Evolutionary conservation across 2,888 invertebrate species (phyloP).

Genomic region (Drosophila mulleri): DNA sequence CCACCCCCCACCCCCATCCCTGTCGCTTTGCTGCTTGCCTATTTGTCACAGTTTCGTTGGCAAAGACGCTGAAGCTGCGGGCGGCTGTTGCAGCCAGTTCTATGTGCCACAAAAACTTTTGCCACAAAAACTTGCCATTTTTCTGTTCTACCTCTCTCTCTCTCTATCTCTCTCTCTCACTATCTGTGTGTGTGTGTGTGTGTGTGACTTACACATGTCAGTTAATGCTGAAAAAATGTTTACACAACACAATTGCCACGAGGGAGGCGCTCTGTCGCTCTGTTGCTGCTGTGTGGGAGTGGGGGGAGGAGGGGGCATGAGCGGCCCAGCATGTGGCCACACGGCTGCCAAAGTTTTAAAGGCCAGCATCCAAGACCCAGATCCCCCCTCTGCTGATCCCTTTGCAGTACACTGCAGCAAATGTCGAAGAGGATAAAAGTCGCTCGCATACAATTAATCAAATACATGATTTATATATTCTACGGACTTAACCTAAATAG

Average conservation of each 20-base stretch:
- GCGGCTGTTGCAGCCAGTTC: conserved; percentile 31
- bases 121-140: conserved; percentile 49
- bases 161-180: neutral
- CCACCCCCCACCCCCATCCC: neutral
- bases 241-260: conserved; percentile 75
- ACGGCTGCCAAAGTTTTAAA: conserved; percentile 60
- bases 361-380: conserved; percentile 26
- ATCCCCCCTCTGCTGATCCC: neutral
- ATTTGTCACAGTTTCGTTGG: conserved; percentile 70
- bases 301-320: neutral
- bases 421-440: conserved; percentile 74
- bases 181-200: neutral
- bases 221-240: conserved; percentile 77
- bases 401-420: conserved; percentile 41
- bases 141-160: neutral
- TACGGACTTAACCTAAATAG: conserved; percentile 64
- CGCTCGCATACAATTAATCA: conserved; percentile 69
- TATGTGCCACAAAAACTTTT: conserved; percentile 46
- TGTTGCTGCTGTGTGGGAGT: too few species aligned
- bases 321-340: conserved; percentile 35
- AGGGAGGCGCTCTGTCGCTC: conserved; percentile 4
- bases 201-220: conserved; percentile 70
- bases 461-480: conserved; percentile 71
- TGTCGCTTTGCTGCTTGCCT: conserved; percentile 27
- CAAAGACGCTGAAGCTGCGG: conserved; percentile 39